Evolutionary conservation across 2,113 vertebrate species (phyloP), one percentile per base, ranked within the genome.

Genomic region (Thryonomys swinderianus): DNA sequence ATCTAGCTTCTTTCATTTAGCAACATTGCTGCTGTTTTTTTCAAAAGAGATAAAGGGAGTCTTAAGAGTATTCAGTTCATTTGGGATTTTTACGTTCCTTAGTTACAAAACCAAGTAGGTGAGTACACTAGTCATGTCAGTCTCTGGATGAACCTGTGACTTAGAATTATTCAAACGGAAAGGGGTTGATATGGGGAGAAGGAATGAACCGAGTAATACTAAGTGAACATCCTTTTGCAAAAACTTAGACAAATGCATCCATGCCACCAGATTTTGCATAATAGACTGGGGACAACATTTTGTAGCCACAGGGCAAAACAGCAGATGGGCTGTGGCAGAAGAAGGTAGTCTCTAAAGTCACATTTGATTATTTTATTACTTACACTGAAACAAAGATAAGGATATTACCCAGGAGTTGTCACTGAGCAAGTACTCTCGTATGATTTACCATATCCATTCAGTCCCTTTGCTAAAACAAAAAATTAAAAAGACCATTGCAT

Each of bases 341-440:
- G 71, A 91, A 96, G 89, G 90, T 85, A 95, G 90, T 98, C 98
- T 98, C 97, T 76, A 61, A 98, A 98, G 98, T 96, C 92, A 30
- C 74, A 92, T 97, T 98, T 94, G 95, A 97, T 98, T 96, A 48
- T 97, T 98, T 98, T 97, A 97, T 98, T 97, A 96, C 96, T 93
- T 97, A n/a, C 96, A 95, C 89, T 94, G 96, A 98, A 97, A 98
- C 93, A 97, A 95, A 98, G 97, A 97, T 97, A 95, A 95, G 96
- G 97, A 96, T 95, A 96, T 90, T 96, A 95, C 95, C 95, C 98
- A 97, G 97, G 95, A 94, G 88, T 93, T 97, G 95, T 97, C 96
- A 97, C 92, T 92, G 97, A 96, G 94, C 91, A 97, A 94, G 90
- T 97, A 96, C 95, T 96, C 96, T 73, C 55, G 88, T 96, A 88